Evolutionary conservation across 1,140 invertebrate genomes (phyloP).

Genomic region (Halictus rubicundus): DNA sequence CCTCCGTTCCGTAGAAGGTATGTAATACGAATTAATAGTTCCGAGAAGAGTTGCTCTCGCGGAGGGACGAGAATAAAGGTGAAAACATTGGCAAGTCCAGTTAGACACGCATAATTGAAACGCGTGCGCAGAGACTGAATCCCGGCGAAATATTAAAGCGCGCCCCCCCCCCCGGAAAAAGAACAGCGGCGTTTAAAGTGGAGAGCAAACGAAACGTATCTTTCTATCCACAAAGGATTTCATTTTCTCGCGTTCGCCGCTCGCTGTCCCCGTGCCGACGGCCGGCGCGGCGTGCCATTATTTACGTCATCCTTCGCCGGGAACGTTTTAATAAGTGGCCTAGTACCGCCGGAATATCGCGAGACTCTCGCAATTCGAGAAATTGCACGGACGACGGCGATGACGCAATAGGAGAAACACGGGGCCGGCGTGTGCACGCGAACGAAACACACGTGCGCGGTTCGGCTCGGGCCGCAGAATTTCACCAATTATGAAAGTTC

Average conservation of each 20-base stretch:
- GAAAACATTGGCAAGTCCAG: background rate
- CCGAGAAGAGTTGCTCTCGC: too few relatives aligned
- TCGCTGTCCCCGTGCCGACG: too few relatives aligned
- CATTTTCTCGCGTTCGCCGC: constrained; percentile 2
- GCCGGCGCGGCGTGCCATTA: too few relatives aligned
- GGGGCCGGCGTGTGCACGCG: background rate
- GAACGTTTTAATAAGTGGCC: constrained; percentile 40
- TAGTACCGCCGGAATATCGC: too few relatives aligned
- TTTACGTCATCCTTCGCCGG: background rate
- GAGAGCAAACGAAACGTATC: constrained; percentile 4
- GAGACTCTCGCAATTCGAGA: constrained; percentile 34
- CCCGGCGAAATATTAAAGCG: constrained; percentile 22
- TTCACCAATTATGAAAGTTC: constrained; percentile 30
- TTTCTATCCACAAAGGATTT: constrained; percentile 27
- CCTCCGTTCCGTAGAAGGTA: too few relatives aligned
- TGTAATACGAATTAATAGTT: too few relatives aligned
- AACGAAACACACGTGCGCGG: background rate
- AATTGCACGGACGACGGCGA: constrained; percentile 1
- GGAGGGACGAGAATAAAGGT: background rate
- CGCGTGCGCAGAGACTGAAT: background rate
- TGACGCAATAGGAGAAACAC: background rate
- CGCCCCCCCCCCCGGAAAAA: background rate
- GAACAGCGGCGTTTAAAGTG: background rate
- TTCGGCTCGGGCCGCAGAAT: background rate
- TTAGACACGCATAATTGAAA: background rate